phyloP scores from a whole-genome alignment of 2,888 invertebrate genomes.

The Theretra japonica region DNA sequence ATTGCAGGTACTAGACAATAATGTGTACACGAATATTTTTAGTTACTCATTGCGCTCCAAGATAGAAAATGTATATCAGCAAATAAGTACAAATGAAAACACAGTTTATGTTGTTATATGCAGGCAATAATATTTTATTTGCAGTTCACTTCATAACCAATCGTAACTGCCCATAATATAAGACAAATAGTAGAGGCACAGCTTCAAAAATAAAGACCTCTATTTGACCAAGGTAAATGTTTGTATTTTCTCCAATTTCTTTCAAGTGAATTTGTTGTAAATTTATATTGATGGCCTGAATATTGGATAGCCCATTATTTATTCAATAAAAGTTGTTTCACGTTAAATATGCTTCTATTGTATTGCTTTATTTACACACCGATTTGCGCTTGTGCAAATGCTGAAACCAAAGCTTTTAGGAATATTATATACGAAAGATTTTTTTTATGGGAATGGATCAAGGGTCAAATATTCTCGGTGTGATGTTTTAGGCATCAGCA shows the following conservation, averaged over 20 bases:
- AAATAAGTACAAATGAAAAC: not conserved
- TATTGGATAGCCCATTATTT: constrained; percentile 10
- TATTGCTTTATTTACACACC: not conserved
- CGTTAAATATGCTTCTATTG: not conserved
- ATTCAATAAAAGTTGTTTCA: constrained; percentile 9
- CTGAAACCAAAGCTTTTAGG: too few relatives aligned
- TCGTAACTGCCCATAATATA: too few relatives aligned
- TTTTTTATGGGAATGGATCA: too few relatives aligned
- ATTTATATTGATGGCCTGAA: constrained; percentile 17
- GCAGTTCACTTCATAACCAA: not conserved
- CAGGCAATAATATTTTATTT: not conserved
- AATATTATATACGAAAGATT: too few relatives aligned
- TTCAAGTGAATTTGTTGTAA: constrained; percentile 23
- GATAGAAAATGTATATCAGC: too few relatives aligned
- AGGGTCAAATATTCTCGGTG: too few relatives aligned
- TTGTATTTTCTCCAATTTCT: constrained; percentile 22
- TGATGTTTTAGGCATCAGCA: too few relatives aligned
- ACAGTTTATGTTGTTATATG: not conserved
- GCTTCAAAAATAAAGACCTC: constrained; percentile 21
- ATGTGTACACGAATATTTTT: too few relatives aligned
- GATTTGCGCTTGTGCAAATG: not conserved
- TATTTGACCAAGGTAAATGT: constrained; percentile 19
- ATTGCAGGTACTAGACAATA: too few relatives aligned
- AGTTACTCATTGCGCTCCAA: too few relatives aligned
- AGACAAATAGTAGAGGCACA: constrained; percentile 11